Evolutionary conservation across 2,888 invertebrate species (phyloP).

Genomic region (Calliopum simillimum): DNA sequence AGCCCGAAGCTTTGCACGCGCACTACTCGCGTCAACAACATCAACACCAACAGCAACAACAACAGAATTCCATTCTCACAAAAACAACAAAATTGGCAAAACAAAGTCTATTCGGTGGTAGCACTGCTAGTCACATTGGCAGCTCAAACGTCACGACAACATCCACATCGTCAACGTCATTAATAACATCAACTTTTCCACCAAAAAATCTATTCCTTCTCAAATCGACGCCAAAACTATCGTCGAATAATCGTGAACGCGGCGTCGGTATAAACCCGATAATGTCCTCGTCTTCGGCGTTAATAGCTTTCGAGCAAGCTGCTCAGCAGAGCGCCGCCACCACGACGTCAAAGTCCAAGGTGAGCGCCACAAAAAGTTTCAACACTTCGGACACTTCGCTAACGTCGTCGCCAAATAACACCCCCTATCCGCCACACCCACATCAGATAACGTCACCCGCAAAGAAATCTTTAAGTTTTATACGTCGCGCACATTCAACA

Average conservation of each 20-base stretch:
- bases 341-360: slow-evolving; percentile 40
- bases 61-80: slow-evolving; percentile 33
- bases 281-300: slow-evolving; percentile 43
- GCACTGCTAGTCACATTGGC: slow-evolving; percentile 51
- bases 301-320: slow-evolving; percentile 35
- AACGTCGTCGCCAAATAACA: slow-evolving; percentile 44
- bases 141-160: slow-evolving; percentile 32
- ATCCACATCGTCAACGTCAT: slow-evolving; percentile 35
- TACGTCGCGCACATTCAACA: slow-evolving; percentile 79
- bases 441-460: slow-evolving; percentile 67
- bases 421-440: slow-evolving; percentile 48
- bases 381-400: slow-evolving; percentile 50
- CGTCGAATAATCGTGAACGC: slow-evolving; percentile 37
- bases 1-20: slow-evolving; percentile 54
- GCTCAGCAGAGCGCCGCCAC: not conserved
- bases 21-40: slow-evolving; percentile 20
- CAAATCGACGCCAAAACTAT: slow-evolving; percentile 63
- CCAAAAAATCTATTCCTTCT: slow-evolving; percentile 66
- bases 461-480: slow-evolving; percentile 74
- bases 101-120: slow-evolving; percentile 55
- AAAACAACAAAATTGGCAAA: slow-evolving; percentile 40
- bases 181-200: slow-evolving; percentile 65
- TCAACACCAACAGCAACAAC: slow-evolving; percentile 34
- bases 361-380: slow-evolving; percentile 48
- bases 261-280: slow-evolving; percentile 36